A percentile compares a stretch with the other conserved stretches of the same genome.
These are phyloP conservation scores for Lissonota sp. DNA, from an alignment of 2,888 invertebrate species.

Conservation along the genomic window DNA sequence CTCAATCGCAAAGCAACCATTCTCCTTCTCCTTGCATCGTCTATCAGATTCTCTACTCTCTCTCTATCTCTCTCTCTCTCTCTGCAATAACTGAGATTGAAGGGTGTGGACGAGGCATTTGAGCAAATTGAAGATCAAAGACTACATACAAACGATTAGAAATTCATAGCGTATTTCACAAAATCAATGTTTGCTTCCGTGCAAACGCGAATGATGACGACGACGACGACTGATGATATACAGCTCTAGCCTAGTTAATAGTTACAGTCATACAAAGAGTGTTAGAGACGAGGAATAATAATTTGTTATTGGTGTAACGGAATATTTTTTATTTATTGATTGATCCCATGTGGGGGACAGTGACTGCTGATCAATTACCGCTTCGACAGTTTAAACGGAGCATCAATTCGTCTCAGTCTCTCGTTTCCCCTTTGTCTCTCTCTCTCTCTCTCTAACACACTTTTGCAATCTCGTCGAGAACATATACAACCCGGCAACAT, in stretches of 20 bases:
- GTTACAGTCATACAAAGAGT: too few species aligned
- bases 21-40: not conserved
- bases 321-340: conserved; percentile 26
- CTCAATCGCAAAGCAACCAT: conserved; percentile 24
- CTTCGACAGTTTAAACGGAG: conserved; percentile 54
- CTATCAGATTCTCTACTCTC: not conserved
- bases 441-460: conserved; percentile 6
- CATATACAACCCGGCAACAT: conserved; percentile 54
- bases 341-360: conserved; percentile 16
- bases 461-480: conserved; percentile 39
- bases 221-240: not conserved
- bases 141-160: conserved; percentile 23
- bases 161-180: conserved; percentile 17
- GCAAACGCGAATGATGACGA: too few species aligned
- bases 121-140: conserved; percentile 50
- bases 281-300: too few species aligned
- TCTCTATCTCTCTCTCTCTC: not conserved
- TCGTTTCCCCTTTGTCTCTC: too few species aligned
- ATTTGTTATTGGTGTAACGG: too few species aligned
- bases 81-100: conserved; percentile 37
- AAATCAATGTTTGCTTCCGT: not conserved
- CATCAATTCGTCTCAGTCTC: conserved; percentile 54
- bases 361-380: conserved; percentile 58
- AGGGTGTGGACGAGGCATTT: conserved; percentile 36
- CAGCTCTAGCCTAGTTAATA: too few species aligned